Conservation (phyloP, 2,113 vertebrate genomes). For the Carettochelys insculpta region DNA sequence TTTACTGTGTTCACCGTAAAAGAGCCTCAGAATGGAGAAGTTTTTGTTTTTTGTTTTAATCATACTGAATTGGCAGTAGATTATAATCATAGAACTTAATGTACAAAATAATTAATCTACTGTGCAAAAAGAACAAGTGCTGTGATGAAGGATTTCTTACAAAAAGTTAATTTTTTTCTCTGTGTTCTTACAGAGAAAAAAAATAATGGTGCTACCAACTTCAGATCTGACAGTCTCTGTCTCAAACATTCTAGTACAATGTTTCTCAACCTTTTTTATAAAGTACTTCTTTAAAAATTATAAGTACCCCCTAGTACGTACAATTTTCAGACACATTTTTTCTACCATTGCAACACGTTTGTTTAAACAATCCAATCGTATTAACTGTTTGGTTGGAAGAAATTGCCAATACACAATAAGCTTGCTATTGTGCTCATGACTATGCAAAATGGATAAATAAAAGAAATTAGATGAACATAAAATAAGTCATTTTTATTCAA, state of each 20-base stretch:
- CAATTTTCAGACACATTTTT: too few relatives aligned
- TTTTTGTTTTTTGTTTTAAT: not conserved
- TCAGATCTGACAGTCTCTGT: fast-evolving
- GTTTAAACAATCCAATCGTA: too few relatives aligned
- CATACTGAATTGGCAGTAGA: not conserved
- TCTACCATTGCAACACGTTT: too few relatives aligned
- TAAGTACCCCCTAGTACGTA: too few relatives aligned
- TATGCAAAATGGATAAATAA: too few relatives aligned
- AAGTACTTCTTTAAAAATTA: too few relatives aligned
- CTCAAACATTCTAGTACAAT: not conserved
- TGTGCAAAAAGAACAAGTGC: not conserved
- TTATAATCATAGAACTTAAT: not conserved
- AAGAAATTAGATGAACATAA: too few relatives aligned
- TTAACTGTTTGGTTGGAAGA: too few relatives aligned
- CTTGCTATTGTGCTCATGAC: too few relatives aligned
- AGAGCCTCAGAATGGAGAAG: not conserved
- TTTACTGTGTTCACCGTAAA: fast-evolving
- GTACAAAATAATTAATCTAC: not conserved
- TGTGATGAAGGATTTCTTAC: not conserved
- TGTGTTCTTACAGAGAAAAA: not conserved
- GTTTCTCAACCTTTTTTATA: too few relatives aligned
- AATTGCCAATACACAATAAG: too few relatives aligned
- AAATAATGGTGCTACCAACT: fast-evolving
- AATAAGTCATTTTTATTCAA: too few relatives aligned
- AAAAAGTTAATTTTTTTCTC: not conserved